Evolutionary conservation across 2,797 vertebrate genomes (phyloP), one percentile per base, ranked within the genome.

Genomic region (Orestias chungarensis): DNA sequence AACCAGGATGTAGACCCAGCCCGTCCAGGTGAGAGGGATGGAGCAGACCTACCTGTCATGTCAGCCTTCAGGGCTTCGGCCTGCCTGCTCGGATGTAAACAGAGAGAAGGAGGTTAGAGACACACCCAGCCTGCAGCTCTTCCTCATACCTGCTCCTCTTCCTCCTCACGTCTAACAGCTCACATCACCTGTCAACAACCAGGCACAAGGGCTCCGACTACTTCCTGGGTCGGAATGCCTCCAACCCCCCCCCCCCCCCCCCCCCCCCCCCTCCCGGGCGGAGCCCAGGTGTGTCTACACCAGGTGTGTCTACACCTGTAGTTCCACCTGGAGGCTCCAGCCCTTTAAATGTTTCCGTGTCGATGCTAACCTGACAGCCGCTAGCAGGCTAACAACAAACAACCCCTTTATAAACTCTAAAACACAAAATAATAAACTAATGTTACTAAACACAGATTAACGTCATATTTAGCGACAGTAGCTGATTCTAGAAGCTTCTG

Each of bases 1-100:
- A 62, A 62, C 35, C 35, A 33, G 46, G 20, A 10, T n/a, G 49
- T 10, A 38, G 27, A 55, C 54, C 6, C 15, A 31, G 27, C 46
- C 46, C 40, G 54, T 23, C 20, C 27, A 62, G 55, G 69, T 62
- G 33, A 4, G 59, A 47, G 70, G 29, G 44, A 35, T 8, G 33
- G 23, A 46, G 70, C 27, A 79, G 6, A 83, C 91, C 81, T 95
- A 99, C 97, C 97, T 93, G 97, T 99, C 97, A 99, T 99, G 92
- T 98, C 98, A 94, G 97, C 97, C 95, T 99, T 99, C 95, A 99
- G 96, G 96, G 98, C 97, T 96, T 99, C 98, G 94, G 97, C 97
- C 96, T 99, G 97, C 95, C 98, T 99, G 91, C 89, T 92, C 82
- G 44, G 78, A 66, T 42, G 72, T 23, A 84, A 87, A 91, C 80